phyloP scores from a whole-genome alignment of 92 coral and sea anemone species.

The Ricordea florida region DNA sequence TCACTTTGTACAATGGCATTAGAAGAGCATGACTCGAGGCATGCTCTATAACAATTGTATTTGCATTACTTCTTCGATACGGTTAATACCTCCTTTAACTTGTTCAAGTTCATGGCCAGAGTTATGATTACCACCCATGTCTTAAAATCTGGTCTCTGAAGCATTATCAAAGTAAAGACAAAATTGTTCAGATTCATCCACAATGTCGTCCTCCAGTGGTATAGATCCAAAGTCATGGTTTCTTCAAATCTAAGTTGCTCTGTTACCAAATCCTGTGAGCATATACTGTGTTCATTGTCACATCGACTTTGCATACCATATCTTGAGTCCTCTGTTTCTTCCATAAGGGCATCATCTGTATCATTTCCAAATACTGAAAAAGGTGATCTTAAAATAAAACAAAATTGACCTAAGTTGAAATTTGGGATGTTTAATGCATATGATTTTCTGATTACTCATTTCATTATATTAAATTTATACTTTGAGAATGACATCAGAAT shows the following conservation, averaged over 20 bases:
- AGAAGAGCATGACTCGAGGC: constrained; percentile 14
- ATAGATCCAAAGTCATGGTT: no score
- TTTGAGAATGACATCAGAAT: no score
- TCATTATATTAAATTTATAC: no score
- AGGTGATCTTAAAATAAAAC: not conserved
- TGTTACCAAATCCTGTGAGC: no score
- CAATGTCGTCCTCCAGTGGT: not conserved
- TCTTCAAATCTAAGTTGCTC: no score
- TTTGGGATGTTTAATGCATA: not conserved
- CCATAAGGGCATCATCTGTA: not conserved
- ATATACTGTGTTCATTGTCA: not conserved
- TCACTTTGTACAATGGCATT: constrained; percentile 3
- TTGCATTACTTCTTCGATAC: constrained; percentile 34
- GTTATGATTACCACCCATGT: not conserved
- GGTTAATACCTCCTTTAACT: not conserved
- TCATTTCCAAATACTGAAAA: not conserved
- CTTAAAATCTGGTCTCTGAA: no score
- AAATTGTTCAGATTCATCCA: not conserved
- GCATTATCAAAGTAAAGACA: not conserved
- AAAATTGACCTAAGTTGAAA: not conserved
- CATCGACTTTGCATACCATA: not conserved
- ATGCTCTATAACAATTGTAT: constrained; percentile 33
- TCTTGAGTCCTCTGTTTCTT: not conserved
- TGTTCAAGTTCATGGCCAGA: not conserved
- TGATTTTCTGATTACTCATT: no score